Conservation (phyloP, 2,113 vertebrate species). For the Opisthocomus hoazin region DNA sequence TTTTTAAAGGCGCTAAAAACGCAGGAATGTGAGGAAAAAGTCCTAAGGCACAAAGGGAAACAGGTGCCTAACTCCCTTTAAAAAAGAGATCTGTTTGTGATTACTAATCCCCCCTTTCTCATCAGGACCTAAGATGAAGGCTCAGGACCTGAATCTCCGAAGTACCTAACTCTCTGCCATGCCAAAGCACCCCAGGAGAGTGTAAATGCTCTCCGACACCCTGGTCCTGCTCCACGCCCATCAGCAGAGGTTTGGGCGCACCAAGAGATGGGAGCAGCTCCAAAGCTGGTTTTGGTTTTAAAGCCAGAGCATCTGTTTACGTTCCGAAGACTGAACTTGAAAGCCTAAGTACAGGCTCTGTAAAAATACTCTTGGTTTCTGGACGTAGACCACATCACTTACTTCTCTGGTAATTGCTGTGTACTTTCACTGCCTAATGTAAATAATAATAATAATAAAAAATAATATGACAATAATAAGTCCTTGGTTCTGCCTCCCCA, state of each 20-base stretch:
- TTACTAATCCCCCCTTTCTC: not conserved
- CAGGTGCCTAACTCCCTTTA: not conserved
- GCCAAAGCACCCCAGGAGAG: not conserved
- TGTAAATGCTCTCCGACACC: not conserved
- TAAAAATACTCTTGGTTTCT: not conserved
- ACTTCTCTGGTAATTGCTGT: not conserved
- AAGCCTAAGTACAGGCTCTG: not conserved
- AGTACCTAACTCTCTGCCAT: accelerated
- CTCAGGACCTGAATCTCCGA: accelerated
- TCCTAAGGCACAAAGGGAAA: not conserved
- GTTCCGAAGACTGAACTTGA: not conserved
- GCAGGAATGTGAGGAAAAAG: not conserved
- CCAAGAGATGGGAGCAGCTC: not conserved
- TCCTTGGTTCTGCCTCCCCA: not conserved
- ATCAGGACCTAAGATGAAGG: not conserved
- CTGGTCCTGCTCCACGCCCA: accelerated
- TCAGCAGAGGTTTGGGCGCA: not conserved
- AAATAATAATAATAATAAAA: not conserved
- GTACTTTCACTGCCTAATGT: not conserved
- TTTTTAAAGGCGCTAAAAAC: not conserved
- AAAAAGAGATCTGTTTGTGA: not conserved
- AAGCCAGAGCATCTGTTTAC: not conserved
- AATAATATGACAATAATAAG: not conserved
- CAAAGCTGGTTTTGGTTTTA: not conserved
- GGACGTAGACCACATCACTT: not conserved